A percentile compares a stretch with the other conserved stretches of the same genome.
Conservation (phyloP, 2,113 vertebrate species). For the Prunella himalayana region DNA sequence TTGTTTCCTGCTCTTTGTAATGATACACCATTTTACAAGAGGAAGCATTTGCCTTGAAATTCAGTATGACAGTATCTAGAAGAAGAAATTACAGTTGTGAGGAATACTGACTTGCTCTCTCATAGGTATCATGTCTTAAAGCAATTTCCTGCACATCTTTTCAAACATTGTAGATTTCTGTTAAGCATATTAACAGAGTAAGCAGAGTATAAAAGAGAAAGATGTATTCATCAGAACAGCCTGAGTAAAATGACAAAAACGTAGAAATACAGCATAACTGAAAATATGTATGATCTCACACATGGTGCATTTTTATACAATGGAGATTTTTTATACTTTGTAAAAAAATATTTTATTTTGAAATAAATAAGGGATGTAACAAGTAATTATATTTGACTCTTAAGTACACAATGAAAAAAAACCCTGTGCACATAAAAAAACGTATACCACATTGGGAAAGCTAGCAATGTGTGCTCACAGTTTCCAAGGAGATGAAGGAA, state of each 20-base stretch:
- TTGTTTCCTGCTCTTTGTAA: neutral
- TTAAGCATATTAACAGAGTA: neutral
- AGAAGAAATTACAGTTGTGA: neutral
- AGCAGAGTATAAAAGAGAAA: neutral
- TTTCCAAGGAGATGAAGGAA: slow-evolving; percentile 54
- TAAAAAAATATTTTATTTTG: neutral
- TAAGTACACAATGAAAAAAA: neutral
- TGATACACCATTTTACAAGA: neutral
- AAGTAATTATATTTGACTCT: neutral
- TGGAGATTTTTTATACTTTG: neutral
- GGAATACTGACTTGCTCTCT: neutral
- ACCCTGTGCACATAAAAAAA: neutral
- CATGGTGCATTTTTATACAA: neutral
- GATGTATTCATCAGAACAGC: neutral
- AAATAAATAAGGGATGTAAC: neutral
- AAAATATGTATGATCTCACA: neutral
- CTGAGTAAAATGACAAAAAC: slow-evolving; percentile 12
- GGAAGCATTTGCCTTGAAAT: neutral
- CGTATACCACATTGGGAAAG: neutral
- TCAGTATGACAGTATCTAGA: neutral
- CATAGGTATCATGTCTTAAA: neutral
- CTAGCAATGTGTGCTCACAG: neutral
- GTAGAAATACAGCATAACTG: neutral
- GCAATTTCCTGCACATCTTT: neutral
- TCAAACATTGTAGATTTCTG: neutral